phyloP scores from a whole-genome alignment of 1,140 invertebrate genomes.

The Eumaeus atala region DNA sequence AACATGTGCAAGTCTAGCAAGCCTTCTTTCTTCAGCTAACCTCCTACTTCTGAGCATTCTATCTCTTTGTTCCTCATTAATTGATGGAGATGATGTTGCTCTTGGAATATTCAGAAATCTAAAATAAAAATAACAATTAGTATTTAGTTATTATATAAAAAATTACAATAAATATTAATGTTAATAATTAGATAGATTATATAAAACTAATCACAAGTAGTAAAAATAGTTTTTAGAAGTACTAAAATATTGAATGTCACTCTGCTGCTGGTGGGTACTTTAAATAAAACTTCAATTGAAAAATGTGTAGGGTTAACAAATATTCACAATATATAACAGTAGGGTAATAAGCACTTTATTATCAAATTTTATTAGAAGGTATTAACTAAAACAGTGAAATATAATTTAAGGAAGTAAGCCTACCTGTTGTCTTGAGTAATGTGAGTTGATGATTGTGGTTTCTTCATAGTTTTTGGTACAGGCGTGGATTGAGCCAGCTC shows the following conservation, averaged over 20 bases:
- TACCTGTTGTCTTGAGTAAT: constrained; percentile 32
- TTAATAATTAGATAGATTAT: no score
- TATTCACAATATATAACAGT: no score
- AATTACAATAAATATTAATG: no score
- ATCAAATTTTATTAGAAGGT: no score
- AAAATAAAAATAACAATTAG: constrained; percentile 19
- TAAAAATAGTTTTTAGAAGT: no score
- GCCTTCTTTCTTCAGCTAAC: constrained; percentile 62
- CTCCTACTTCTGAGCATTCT: constrained; percentile 62
- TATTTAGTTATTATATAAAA: background rate
- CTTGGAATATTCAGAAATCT: constrained; percentile 36
- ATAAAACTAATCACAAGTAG: no score
- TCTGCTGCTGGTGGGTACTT: no score
- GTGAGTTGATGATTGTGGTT: constrained; percentile 14
- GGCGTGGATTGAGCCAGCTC: constrained; percentile 53
- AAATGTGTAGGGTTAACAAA: no score
- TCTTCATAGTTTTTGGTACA: constrained; percentile 41
- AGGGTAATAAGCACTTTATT: no score
- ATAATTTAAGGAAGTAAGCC: background rate
- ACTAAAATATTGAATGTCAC: no score
- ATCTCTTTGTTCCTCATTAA: constrained; percentile 62
- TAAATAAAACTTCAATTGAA: no score
- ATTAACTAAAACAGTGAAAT: background rate
- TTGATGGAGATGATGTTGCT: constrained; percentile 57
- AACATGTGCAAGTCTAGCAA: constrained; percentile 43